Conservation (phyloP, 2,888 invertebrate species). For the Parthenolecanium corni region DNA sequence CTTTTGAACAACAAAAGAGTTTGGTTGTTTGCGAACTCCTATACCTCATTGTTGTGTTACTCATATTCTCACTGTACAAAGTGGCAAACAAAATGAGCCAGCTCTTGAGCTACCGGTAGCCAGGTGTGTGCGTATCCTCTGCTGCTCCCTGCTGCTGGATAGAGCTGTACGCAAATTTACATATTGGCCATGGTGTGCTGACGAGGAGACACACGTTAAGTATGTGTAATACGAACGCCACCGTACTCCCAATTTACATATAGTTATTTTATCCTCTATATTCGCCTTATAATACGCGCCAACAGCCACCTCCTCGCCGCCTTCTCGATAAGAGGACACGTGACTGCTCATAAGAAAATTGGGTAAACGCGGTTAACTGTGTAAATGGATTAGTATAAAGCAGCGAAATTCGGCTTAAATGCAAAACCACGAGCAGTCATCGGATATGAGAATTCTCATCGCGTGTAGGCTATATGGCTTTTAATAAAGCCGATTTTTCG, state of each 20-base stretch:
- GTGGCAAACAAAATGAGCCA: too few species aligned
- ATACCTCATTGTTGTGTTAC: too few species aligned
- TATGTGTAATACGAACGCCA: constrained; percentile 12
- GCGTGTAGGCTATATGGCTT: not conserved
- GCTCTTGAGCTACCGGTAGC: too few species aligned
- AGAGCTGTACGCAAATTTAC: too few species aligned
- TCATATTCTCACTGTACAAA: too few species aligned
- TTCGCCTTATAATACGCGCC: constrained; percentile 9
- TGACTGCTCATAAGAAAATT: constrained; percentile 21
- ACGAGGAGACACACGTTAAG: constrained; percentile 3
- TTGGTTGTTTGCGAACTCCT: too few species aligned
- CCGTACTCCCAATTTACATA: constrained; percentile 16
- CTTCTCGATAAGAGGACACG: not conserved
- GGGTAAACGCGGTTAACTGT: constrained; percentile 18
- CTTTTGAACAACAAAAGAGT: too few species aligned
- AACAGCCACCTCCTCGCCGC: not conserved
- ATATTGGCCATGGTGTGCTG: too few species aligned
- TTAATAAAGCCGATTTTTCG: not conserved
- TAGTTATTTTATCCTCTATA: constrained; percentile 15
- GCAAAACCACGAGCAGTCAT: constrained; percentile 7
- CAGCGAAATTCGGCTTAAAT: constrained; percentile 1
- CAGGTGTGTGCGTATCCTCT: too few species aligned
- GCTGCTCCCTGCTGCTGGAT: too few species aligned
- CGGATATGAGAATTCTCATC: too few species aligned
- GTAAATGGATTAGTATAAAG: constrained; percentile 13